These are phyloP conservation scores for Cloeon dipterum DNA, from an alignment of 2,888 invertebrate genomes.

Conservation along the genomic window DNA sequence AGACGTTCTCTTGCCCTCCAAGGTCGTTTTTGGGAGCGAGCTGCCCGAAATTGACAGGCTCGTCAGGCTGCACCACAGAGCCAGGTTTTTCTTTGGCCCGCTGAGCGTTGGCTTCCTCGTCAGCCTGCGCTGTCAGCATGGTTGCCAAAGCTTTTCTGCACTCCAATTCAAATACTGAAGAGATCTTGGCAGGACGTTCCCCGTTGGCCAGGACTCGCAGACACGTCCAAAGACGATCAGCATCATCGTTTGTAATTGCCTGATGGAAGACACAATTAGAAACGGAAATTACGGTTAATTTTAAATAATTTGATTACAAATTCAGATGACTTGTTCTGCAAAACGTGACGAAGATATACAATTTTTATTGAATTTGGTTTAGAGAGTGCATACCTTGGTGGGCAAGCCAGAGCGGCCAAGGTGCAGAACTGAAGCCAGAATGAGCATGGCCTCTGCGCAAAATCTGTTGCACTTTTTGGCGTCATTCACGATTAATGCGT, in stretches of 20 bases:
- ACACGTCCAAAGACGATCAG: constrained; percentile 69
- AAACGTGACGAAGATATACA: neutral
- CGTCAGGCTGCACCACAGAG: constrained; percentile 56
- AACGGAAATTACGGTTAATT: no score
- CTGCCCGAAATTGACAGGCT: constrained; percentile 64
- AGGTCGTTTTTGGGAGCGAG: constrained; percentile 38
- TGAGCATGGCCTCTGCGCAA: constrained; percentile 64
- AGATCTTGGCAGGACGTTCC: constrained; percentile 38
- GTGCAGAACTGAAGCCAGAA: constrained; percentile 67
- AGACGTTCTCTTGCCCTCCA: constrained; percentile 50
- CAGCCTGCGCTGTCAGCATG: constrained; percentile 60
- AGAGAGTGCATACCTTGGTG: constrained; percentile 1
- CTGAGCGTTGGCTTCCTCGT: constrained; percentile 36
- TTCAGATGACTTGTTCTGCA: no score
- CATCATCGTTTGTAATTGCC: constrained; percentile 87
- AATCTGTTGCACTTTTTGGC: constrained; percentile 28
- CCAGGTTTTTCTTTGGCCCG: constrained; percentile 44
- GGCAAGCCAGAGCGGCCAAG: constrained; percentile 48
- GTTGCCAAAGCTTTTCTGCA: constrained; percentile 57
- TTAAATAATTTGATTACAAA: no score
- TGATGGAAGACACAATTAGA: constrained; percentile 21
- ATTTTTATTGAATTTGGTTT: neutral
- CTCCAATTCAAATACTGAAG: constrained; percentile 43
- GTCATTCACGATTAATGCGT: constrained; percentile 21
- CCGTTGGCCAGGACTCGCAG: constrained; percentile 47